phyloP scores from a whole-genome alignment of 2,113 vertebrate species.

The Oenanthe melanoleuca region DNA sequence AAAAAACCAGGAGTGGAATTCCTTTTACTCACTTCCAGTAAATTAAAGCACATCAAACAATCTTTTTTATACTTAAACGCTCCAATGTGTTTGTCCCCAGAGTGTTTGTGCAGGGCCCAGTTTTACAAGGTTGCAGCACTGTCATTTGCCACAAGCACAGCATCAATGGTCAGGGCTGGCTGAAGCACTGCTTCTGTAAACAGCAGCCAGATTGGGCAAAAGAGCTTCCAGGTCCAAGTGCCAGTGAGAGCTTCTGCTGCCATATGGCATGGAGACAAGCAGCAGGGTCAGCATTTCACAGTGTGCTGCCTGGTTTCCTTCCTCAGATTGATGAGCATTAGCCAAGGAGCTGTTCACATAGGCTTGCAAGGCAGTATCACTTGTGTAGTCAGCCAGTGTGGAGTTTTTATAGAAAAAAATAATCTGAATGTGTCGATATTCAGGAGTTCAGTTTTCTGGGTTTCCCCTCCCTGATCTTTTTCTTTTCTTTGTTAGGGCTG shows the following conservation, averaged over 20 bases:
- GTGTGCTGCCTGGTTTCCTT: neutral
- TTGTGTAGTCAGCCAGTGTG: neutral
- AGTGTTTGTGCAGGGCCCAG: neutral
- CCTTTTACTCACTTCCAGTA: neutral
- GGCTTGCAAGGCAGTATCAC: neutral
- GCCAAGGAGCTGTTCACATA: neutral
- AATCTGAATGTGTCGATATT: neutral
- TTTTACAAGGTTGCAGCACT: neutral
- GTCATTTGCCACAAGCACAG: neutral
- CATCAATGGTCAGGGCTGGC: neutral
- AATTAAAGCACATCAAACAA: neutral
- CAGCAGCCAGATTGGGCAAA: neutral
- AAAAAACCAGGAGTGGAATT: neutral
- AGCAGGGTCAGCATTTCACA: neutral
- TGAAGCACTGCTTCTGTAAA: neutral
- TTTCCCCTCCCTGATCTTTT: neutral
- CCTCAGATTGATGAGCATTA: neutral
- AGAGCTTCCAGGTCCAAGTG: neutral
- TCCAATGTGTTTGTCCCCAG: neutral
- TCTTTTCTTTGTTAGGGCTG: neutral
- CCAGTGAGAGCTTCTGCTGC: conserved; percentile 19
- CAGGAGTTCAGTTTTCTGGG: rapidly evolving
- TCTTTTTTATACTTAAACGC: neutral
- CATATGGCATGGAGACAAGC: conserved; percentile 40
- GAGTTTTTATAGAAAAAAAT: neutral